Evolutionary conservation across 2,888 invertebrate species (phyloP).

Genomic region (Boloria selene): DNA sequence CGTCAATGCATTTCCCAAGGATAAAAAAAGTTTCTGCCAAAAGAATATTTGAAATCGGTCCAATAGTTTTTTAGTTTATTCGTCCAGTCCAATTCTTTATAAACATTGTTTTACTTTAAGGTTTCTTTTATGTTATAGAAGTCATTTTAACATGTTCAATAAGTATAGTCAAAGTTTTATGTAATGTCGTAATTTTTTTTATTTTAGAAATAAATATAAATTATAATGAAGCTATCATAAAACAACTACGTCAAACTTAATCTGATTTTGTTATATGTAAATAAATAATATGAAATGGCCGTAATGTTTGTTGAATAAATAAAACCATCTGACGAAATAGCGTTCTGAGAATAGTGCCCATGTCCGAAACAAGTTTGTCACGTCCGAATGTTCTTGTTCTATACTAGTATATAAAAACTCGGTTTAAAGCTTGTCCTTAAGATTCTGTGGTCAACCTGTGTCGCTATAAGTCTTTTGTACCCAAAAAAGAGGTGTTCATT

Average conservation of each 20-base stretch:
- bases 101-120: too few species aligned
- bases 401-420: conserved; percentile 35
- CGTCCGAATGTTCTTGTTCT: conserved; percentile 34
- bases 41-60: too few species aligned
- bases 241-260: neutral
- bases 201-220: too few species aligned
- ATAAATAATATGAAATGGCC: conserved; percentile 10
- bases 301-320: conserved; percentile 21
- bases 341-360: conserved; percentile 32
- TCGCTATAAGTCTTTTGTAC: conserved; percentile 20
- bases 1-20: too few species aligned
- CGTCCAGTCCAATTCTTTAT: too few species aligned
- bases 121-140: too few species aligned
- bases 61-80: too few species aligned
- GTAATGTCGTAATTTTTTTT: too few species aligned
- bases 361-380: conserved; percentile 39
- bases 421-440: conserved; percentile 4
- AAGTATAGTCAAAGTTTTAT: too few species aligned
- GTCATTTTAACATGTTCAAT: too few species aligned
- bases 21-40: too few species aligned
- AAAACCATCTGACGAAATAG: conserved; percentile 33
- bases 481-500: conserved; percentile 24
- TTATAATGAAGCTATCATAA: too few species aligned
- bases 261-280: conserved; percentile 1
- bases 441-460: conserved; percentile 25